These are phyloP conservation scores for Theonella swinhoei DNA, from an alignment of 37 sponge, comb jelly and placozoan genomes.

Conservation along the genomic window DNA sequence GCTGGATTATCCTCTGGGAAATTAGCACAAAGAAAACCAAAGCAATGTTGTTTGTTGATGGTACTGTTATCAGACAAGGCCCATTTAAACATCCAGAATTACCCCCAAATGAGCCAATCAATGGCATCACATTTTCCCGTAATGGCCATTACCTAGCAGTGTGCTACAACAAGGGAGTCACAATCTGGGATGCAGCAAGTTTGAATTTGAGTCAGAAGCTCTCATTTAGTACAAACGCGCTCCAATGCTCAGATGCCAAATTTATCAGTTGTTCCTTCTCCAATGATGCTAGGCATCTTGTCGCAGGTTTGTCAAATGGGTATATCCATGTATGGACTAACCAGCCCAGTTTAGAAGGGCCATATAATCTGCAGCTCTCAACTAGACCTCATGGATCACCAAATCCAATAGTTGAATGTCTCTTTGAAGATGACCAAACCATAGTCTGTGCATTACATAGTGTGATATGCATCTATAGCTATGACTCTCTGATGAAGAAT, in stretches of 20 bases:
- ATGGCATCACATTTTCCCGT: neutral
- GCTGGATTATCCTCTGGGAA: conserved; percentile 26
- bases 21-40: neutral
- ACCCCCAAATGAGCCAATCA: neutral
- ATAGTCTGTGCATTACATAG: conserved; percentile 12
- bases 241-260: neutral
- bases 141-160: conserved; percentile 32
- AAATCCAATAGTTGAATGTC: neutral
- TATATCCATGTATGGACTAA: neutral
- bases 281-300: neutral
- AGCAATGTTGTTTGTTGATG: conserved; percentile 25
- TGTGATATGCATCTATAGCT: neutral
- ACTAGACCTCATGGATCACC: neutral
- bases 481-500: neutral
- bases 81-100: neutral
- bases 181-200: conserved; percentile 35
- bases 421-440: neutral
- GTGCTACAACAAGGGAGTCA: neutral
- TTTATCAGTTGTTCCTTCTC: conserved; percentile 4
- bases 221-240: too few species aligned
- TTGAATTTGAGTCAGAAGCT: neutral
- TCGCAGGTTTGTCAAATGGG: conserved; percentile 21
- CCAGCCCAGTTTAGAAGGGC: neutral
- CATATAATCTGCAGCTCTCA: neutral
- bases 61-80: conserved; percentile 16